Evolutionary conservation across 2,888 invertebrate species (phyloP).

Genomic region (Drosophila nr. medialis): DNA sequence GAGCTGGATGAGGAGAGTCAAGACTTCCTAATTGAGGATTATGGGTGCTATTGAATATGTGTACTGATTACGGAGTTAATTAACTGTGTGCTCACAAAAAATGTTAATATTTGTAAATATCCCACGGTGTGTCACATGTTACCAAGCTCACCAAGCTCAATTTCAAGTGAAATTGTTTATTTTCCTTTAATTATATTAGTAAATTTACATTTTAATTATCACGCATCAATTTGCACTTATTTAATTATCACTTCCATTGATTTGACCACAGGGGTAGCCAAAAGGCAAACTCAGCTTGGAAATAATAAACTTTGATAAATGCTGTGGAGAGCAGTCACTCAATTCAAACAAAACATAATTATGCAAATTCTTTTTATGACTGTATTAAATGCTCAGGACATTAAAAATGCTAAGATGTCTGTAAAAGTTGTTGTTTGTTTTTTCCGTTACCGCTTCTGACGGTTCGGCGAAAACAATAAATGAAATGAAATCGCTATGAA

Average conservation of each 20-base stretch:
- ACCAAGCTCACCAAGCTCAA: background rate
- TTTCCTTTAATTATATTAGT: background rate
- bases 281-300: conserved; percentile 15
- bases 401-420: conserved; percentile 67
- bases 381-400: conserved; percentile 68
- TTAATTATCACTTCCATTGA: conserved; percentile 63
- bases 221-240: conserved; percentile 41
- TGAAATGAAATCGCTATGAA: conserved; percentile 51
- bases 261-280: conserved; percentile 1
- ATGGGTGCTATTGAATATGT: background rate
- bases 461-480: conserved; percentile 25
- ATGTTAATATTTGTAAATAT: background rate
- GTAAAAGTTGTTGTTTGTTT: conserved; percentile 44
- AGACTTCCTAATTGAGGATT: background rate
- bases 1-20: background rate
- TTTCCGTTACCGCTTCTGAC: conserved; percentile 28
- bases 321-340: conserved; percentile 17
- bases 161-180: background rate
- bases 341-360: conserved; percentile 56
- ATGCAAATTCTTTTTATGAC: conserved; percentile 68
- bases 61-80: background rate
- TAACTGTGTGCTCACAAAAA: background rate
- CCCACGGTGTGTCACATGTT: background rate
- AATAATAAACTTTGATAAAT: conserved; percentile 21
- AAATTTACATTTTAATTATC: background rate